A percentile compares a stretch with the other conserved stretches of the same genome.
Evolutionary conservation across 1,140 invertebrate species (phyloP).

Genomic region (Drosophila varians): DNA sequence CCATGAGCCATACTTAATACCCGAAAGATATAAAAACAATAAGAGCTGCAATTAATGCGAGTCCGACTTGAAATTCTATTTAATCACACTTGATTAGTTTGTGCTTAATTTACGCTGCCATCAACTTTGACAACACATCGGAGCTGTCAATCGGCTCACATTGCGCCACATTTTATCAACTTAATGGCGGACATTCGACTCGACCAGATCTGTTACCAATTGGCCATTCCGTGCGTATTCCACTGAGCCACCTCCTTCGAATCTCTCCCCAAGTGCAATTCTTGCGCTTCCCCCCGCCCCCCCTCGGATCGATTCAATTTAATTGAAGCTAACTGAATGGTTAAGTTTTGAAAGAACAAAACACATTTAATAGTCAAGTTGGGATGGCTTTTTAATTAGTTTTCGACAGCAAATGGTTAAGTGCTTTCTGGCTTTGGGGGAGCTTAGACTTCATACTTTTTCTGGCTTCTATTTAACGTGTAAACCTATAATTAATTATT

Average conservation of each 20-base stretch:
- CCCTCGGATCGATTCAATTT: neutral
- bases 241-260: constrained; percentile 1
- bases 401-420: no score
- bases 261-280: neutral
- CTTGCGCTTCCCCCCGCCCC: neutral
- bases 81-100: constrained; percentile 8
- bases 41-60: neutral
- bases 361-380: neutral
- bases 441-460: no score
- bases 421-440: no score
- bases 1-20: neutral
- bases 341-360: neutral
- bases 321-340: neutral
- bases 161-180: constrained; percentile 3
- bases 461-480: no score
- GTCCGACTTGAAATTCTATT: constrained; percentile 1
- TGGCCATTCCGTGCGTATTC: neutral
- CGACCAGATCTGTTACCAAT: neutral
- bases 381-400: neutral
- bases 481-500: no score
- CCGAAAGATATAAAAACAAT: neutral
- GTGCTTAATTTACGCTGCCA: constrained; percentile 11
- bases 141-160: neutral
- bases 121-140: constrained; percentile 2
- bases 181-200: neutral